Percentiles rank a stretch among this genome's conserved stretches.
Evolutionary conservation across 1,140 invertebrate genomes (phyloP).

Genomic region (Papilio helenus): DNA sequence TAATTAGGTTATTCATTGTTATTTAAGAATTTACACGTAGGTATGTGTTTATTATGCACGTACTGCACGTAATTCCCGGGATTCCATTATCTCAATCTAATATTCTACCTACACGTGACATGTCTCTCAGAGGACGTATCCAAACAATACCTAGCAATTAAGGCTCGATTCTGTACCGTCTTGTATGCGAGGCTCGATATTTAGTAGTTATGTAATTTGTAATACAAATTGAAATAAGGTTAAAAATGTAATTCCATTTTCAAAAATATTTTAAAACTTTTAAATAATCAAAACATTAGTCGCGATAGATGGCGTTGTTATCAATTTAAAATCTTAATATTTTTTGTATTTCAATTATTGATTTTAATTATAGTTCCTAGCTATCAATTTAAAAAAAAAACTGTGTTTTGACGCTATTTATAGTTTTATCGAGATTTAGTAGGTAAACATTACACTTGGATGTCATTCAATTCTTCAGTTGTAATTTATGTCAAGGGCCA

Average conservation of each 20-base stretch:
- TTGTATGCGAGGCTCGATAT: not conserved
- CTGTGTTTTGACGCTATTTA: too few species aligned
- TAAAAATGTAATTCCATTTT: not conserved
- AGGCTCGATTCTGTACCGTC: not conserved
- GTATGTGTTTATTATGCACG: not conserved
- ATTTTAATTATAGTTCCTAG: not conserved
- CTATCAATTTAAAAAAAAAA: too few species aligned
- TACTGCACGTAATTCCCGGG: not conserved
- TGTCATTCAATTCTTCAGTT: not conserved
- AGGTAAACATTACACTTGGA: too few species aligned
- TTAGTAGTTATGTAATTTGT: not conserved
- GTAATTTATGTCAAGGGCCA: not conserved
- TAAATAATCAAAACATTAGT: not conserved
- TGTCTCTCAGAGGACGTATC: conserved; percentile 16
- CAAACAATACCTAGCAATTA: conserved; percentile 18
- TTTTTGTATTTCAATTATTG: not conserved
- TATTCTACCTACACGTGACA: conserved; percentile 23
- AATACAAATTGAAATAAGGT: not conserved
- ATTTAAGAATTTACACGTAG: too few species aligned
- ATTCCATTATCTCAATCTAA: not conserved
- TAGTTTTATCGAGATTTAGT: too few species aligned
- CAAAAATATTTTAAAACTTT: not conserved
- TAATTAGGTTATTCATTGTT: too few species aligned
- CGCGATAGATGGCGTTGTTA: not conserved
- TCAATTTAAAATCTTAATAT: not conserved